Percentiles rank a stretch among this genome's conserved stretches.
Evolutionary conservation across 2,888 invertebrate genomes (phyloP).

Genomic region (Cheilosia vernalis): DNA sequence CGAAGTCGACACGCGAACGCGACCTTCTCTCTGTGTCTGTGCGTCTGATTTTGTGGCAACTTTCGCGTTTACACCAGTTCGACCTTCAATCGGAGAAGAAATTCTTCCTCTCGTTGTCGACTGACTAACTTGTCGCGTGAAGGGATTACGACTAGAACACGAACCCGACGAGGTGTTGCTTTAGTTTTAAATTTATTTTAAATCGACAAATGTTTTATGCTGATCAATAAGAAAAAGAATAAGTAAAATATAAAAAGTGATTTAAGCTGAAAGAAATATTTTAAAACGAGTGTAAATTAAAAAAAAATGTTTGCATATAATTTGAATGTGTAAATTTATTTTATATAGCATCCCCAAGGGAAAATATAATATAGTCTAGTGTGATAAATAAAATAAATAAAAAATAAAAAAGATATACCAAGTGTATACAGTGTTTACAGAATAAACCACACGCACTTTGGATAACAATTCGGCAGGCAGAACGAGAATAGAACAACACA

Average conservation of each 20-base stretch:
- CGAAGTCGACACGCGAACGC: slow-evolving; percentile 35
- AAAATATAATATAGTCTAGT: slow-evolving; percentile 22
- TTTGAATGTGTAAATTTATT: slow-evolving; percentile 24
- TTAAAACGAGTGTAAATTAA: no score
- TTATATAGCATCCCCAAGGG: slow-evolving; percentile 15
- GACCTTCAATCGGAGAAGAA: slow-evolving; percentile 51
- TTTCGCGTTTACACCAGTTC: slow-evolving; percentile 38
- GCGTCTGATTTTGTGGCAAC: slow-evolving; percentile 2
- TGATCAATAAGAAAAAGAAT: slow-evolving; percentile 15
- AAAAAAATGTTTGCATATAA: no score
- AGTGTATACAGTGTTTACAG: slow-evolving; percentile 3
- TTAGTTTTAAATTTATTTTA: neutral
- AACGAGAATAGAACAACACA: slow-evolving; percentile 7
- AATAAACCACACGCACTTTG: slow-evolving; percentile 51
- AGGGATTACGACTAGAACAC: slow-evolving; percentile 44
- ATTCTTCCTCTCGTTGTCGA: slow-evolving; percentile 20
- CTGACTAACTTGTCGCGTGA: slow-evolving; percentile 35
- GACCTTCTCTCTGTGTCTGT: slow-evolving; percentile 11
- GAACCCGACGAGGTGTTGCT: slow-evolving; percentile 14
- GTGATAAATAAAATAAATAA: slow-evolving; percentile 18
- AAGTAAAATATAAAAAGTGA: slow-evolving; percentile 2
- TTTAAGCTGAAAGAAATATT: neutral
- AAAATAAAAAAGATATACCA: slow-evolving; percentile 9
- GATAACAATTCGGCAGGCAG: slow-evolving; percentile 51
- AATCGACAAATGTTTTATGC: neutral